A percentile compares a stretch with the other conserved stretches of the same genome.
Evolutionary conservation across 2,797 vertebrate species (phyloP).

Genomic region (Liasis olivaceus): DNA sequence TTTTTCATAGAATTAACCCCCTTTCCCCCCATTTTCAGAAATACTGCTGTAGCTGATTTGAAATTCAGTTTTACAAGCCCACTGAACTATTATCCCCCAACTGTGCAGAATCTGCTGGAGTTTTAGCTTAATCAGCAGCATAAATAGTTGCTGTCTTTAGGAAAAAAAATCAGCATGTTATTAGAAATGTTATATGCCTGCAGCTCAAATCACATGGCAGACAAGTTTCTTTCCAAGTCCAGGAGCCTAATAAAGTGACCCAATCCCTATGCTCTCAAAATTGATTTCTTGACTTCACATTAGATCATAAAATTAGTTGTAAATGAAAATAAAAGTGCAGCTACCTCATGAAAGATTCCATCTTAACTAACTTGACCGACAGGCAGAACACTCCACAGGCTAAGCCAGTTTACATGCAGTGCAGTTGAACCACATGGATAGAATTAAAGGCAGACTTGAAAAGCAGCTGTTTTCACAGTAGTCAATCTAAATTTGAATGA

Average conservation of each 20-base stretch:
- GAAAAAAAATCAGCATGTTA: conserved; percentile 43
- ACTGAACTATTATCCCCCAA: conserved; percentile 38
- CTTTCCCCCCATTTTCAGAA: not conserved
- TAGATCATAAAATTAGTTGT: conserved; percentile 3
- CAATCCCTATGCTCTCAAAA: not conserved
- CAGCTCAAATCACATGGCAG: not conserved
- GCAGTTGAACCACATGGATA: not conserved
- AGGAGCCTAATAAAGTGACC: conserved; percentile 12
- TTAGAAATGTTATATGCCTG: conserved; percentile 8
- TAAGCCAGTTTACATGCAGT: not conserved
- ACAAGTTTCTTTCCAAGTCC: conserved; percentile 27
- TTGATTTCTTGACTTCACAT: conserved; percentile 21
- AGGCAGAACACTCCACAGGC: not conserved
- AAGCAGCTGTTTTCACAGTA: conserved; percentile 40
- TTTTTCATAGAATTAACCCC: not conserved
- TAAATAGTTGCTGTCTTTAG: conserved; percentile 35
- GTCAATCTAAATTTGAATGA: conserved; percentile 31
- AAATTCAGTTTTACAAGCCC: conserved; percentile 36
- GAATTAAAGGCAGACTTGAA: conserved; percentile 33
- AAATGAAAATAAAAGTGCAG: accelerated
- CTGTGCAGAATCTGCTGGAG: conserved; percentile 41
- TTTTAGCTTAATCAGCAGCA: conserved; percentile 47
- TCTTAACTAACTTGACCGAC: not conserved
- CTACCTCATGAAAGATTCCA: not conserved
- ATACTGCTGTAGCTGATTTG: conserved; percentile 31